phyloP scores from a whole-genome alignment of 2,888 invertebrate species.

The Eurytoma adleriae region DNA sequence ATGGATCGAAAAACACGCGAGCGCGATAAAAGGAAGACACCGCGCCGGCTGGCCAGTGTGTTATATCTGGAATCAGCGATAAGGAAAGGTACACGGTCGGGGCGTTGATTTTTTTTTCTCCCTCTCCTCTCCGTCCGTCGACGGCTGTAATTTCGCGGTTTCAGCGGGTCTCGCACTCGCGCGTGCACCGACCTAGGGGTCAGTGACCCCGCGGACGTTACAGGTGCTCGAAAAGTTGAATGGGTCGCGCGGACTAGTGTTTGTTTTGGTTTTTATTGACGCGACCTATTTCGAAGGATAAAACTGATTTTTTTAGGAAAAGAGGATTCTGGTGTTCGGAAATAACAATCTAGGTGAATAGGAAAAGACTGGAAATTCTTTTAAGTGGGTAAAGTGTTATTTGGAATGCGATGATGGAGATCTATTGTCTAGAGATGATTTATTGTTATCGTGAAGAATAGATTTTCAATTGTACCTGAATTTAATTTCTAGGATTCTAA shows the following conservation, averaged over 20 bases:
- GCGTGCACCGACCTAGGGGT: neutral
- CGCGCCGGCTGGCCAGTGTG: neutral
- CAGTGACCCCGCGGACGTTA: neutral
- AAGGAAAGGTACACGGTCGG: constrained; percentile 1
- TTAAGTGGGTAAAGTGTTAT: too few species aligned
- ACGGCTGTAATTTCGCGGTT: constrained; percentile 4
- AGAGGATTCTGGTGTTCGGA: too few species aligned
- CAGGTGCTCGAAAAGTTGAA: neutral
- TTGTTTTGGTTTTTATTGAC: neutral
- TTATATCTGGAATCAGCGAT: constrained; percentile 30
- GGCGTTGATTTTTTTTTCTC: neutral
- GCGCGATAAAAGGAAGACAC: neutral
- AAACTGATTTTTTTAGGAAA: too few species aligned
- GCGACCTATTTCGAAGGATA: neutral
- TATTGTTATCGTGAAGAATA: too few species aligned
- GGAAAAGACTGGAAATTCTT: too few species aligned
- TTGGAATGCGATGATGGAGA: too few species aligned
- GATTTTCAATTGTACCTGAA: too few species aligned
- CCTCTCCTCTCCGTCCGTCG: neutral
- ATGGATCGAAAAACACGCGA: constrained; percentile 39
- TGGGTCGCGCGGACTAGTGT: neutral
- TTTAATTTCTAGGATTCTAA: too few species aligned
- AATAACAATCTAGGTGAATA: too few species aligned
- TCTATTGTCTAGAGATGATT: too few species aligned
- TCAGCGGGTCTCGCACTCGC: neutral